A percentile compares a stretch with the other conserved stretches of the same genome.
Conservation (phyloP, 2,888 invertebrate species). For the Andrena dorsata region DNA sequence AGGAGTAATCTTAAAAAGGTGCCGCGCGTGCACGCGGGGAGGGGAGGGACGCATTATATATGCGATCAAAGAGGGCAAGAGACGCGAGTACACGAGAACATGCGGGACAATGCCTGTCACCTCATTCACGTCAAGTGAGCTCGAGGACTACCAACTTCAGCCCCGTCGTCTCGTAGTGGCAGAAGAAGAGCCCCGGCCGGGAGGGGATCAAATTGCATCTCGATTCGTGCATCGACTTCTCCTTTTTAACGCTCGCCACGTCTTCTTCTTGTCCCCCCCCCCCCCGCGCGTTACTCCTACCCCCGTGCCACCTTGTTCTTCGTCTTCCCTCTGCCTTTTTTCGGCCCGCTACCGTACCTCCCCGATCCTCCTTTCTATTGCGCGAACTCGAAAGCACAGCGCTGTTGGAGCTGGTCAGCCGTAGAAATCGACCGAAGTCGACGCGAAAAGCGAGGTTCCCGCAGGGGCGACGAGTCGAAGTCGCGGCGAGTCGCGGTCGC, state of each 20-base stretch:
- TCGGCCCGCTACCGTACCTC: not conserved
- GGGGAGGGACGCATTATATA: conserved; percentile 68
- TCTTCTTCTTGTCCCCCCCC: conserved; percentile 50
- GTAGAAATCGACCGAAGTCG: conserved; percentile 41
- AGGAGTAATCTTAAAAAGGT: conserved; percentile 66
- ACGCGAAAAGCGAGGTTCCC: conserved; percentile 20
- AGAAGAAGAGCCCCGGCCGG: conserved; percentile 56
- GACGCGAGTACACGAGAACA: conserved; percentile 71
- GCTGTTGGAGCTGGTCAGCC: conserved; percentile 28
- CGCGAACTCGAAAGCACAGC: conserved; percentile 18
- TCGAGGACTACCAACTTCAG: conserved; percentile 76
- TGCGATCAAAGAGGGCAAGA: conserved; percentile 75
- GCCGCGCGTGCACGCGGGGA: conserved; percentile 71
- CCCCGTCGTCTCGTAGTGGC: conserved; percentile 63
- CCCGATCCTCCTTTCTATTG: conserved; percentile 37
- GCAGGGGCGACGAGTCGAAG: conserved; percentile 26
- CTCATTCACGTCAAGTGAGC: conserved; percentile 77
- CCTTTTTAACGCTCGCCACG: conserved; percentile 69
- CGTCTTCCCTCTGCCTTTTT: conserved; percentile 11
- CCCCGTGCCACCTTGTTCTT: conserved; percentile 19
- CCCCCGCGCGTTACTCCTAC: conserved; percentile 36
- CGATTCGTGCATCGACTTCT: conserved; percentile 81
- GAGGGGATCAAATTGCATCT: conserved; percentile 81
- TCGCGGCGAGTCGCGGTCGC: conserved; percentile 36
- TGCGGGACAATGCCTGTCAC: conserved; percentile 76